A percentile compares a stretch with the other conserved stretches of the same genome.
These are phyloP conservation scores for Pangasianodon hypophthalmus DNA, from an alignment of 2,113 vertebrate species.

Conservation along the genomic window DNA sequence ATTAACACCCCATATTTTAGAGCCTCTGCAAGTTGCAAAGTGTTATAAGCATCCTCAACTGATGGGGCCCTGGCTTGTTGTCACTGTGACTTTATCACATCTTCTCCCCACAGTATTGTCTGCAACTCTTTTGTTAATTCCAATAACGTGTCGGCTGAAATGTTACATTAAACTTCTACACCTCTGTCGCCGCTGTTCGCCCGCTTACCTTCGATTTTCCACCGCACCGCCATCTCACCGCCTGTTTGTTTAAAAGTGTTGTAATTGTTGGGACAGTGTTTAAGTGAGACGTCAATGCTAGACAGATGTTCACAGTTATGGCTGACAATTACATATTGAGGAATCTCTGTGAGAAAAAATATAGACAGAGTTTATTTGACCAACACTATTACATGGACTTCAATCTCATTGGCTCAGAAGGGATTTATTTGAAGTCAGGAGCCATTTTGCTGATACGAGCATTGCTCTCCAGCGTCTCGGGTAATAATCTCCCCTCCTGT, in stretches of 20 bases:
- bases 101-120: slow-evolving; percentile 22
- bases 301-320: slow-evolving; percentile 70
- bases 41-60: slow-evolving; percentile 60
- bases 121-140: slow-evolving; percentile 40
- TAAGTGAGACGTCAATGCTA: slow-evolving; percentile 45
- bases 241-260: slow-evolving; percentile 47
- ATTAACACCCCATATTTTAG: slow-evolving; percentile 81
- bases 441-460: slow-evolving; percentile 72
- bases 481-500: slow-evolving; percentile 76
- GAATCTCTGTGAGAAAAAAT: slow-evolving; percentile 41
- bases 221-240: not conserved
- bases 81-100: slow-evolving; percentile 65
- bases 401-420: slow-evolving; percentile 54
- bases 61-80: slow-evolving; percentile 66
- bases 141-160: slow-evolving; percentile 28
- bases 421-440: slow-evolving; percentile 71
- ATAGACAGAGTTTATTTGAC: slow-evolving; percentile 66
- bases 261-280: slow-evolving; percentile 57
- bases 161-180: slow-evolving; percentile 33
- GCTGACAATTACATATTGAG: slow-evolving; percentile 61
- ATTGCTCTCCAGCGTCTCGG: slow-evolving; percentile 61
- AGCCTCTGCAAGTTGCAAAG: slow-evolving; percentile 62
- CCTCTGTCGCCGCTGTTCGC: not conserved
- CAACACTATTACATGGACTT: slow-evolving; percentile 62
- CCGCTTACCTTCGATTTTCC: not conserved